These are phyloP conservation scores for Megaleporinus macrocephalus DNA, from an alignment of 2,113 vertebrate species.

Conservation along the genomic window DNA sequence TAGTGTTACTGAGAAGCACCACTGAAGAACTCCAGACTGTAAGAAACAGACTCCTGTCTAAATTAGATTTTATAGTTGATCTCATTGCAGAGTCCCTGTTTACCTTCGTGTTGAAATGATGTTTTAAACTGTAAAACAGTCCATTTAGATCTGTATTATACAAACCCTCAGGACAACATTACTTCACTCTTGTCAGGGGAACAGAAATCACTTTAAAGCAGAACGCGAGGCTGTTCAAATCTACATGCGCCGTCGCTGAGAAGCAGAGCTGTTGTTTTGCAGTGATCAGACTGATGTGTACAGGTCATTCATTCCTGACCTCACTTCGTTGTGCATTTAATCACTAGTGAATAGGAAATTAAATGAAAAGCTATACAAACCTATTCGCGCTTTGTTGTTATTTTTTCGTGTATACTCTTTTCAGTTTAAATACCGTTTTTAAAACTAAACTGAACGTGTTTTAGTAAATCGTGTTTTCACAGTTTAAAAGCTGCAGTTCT, in stretches of 20 bases:
- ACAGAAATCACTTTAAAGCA: no score
- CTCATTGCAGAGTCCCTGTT: not conserved
- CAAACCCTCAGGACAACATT: no score
- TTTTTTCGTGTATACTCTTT: no score
- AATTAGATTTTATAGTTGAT: not conserved
- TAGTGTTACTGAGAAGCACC: not conserved
- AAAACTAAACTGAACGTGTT: not conserved
- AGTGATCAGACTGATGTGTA: no score
- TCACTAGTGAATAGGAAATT: no score
- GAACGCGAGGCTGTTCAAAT: no score
- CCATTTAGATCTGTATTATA: no score
- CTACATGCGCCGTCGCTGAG: no score
- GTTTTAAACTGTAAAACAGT: not conserved
- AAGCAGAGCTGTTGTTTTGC: not conserved
- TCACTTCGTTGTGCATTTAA: not conserved
- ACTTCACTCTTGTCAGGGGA: no score
- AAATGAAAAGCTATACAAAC: no score
- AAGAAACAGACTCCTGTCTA: not conserved
- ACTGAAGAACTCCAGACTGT: not conserved
- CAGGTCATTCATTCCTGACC: not conserved
- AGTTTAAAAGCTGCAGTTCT: slow-evolving; percentile 14
- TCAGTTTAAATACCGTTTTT: not conserved
- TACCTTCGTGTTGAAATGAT: not conserved
- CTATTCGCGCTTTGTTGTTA: no score
- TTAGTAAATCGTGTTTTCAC: not conserved